Evolutionary conservation across 2,888 invertebrate genomes (phyloP).

Genomic region (Microctonus hyperodae): DNA sequence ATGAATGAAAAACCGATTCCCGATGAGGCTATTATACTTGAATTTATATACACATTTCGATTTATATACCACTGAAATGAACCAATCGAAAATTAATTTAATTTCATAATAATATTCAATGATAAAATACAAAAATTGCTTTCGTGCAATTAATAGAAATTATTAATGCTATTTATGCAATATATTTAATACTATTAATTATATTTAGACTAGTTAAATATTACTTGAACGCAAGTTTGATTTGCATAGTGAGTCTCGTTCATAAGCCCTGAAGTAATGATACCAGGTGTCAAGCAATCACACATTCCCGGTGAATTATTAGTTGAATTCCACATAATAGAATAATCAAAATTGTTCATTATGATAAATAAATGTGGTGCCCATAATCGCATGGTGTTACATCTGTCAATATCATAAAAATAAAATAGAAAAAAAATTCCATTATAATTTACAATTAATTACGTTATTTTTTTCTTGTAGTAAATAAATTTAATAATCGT

Average conservation of each 20-base stretch:
- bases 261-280: constrained; percentile 37
- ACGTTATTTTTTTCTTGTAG: constrained; percentile 1
- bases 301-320: constrained; percentile 61
- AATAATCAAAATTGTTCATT: constrained; percentile 64
- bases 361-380: constrained; percentile 68
- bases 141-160: no score
- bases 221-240: constrained; percentile 42
- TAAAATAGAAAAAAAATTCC: no score
- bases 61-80: constrained; percentile 51
- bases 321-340: constrained; percentile 40
- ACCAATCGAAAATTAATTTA: not conserved
- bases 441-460: not conserved
- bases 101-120: not conserved
- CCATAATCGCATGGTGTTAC: constrained; percentile 69
- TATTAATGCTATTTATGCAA: constrained; percentile 1
- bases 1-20: constrained; percentile 54
- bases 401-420: constrained; percentile 54
- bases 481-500: not conserved
- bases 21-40: constrained; percentile 55
- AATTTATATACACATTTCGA: constrained; percentile 53
- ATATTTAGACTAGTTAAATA: constrained; percentile 14
- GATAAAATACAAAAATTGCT: not conserved
- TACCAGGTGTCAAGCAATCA: constrained; percentile 55
- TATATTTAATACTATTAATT: constrained; percentile 12
- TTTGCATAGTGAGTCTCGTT: constrained; percentile 40